Evolutionary conservation across 2,888 invertebrate species (phyloP).

Genomic region (Dynastes tityus): DNA sequence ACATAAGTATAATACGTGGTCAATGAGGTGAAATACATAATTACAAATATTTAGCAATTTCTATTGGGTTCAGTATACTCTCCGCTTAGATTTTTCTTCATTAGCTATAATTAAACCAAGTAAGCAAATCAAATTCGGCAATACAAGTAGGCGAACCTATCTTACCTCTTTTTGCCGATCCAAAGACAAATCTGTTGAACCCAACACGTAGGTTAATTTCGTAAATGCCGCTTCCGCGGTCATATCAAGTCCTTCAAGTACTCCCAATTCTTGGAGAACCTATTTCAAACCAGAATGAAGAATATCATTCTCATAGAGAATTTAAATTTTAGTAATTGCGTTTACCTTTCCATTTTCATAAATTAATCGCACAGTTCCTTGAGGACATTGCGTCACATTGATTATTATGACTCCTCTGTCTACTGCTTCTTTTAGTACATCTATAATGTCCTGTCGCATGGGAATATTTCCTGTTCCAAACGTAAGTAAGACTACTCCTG

Average conservation of each 20-base stretch:
- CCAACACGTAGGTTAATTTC: constrained; percentile 91
- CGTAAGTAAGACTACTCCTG: constrained; percentile 92
- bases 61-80: constrained; percentile 77
- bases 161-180: constrained; percentile 78
- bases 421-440: constrained; percentile 80
- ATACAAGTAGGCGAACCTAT: too few relatives aligned
- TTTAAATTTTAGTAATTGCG: background rate
- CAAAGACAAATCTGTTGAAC: constrained; percentile 80
- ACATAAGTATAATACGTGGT: too few relatives aligned
- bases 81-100: constrained; percentile 85
- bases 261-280: constrained; percentile 77
- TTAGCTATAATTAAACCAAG: constrained; percentile 74
- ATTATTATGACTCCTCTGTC: constrained; percentile 88
- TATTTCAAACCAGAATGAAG: background rate
- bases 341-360: constrained; percentile 90
- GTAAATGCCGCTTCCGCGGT: constrained; percentile 95
- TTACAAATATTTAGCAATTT: too few relatives aligned
- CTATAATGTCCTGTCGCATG: constrained; percentile 84
- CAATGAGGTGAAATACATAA: too few relatives aligned
- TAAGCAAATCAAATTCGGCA: too few relatives aligned
- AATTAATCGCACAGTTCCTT: constrained; percentile 83
- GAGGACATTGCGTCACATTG: constrained; percentile 92
- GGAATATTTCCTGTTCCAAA: constrained; percentile 97
- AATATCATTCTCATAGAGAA: background rate
- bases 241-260: constrained; percentile 89